phyloP scores from a whole-genome alignment of 2,113 vertebrate species.

The Hypomesus transpacificus region DNA sequence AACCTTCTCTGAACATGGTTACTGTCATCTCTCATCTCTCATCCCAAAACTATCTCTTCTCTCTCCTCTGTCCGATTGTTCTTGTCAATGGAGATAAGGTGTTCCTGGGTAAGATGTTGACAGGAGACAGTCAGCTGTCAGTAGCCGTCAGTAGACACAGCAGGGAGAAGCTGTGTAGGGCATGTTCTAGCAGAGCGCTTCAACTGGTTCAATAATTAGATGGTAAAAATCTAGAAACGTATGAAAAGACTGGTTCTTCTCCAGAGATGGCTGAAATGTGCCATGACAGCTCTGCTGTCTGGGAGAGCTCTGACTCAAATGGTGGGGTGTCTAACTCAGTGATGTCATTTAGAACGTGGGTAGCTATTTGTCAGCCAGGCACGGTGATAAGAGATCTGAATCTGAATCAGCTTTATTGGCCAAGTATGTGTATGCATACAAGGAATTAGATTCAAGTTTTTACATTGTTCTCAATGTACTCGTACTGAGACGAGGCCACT shows the following conservation, averaged over 20 bases:
- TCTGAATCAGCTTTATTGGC: not conserved
- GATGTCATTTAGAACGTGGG: not conserved
- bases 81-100: not conserved
- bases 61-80: not conserved
- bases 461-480: not conserved
- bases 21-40: constrained; percentile 15
- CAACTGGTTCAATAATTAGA: no score
- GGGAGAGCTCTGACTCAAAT: not conserved
- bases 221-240: no score
- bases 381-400: not conserved
- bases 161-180: no score
- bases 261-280: no score
- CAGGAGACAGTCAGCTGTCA: no score
- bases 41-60: not conserved
- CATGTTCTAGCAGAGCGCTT: no score
- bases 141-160: no score
- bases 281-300: no score
- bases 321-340: not conserved
- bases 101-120: no score
- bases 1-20: constrained; percentile 43
- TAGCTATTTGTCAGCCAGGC: not conserved
- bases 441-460: not conserved
- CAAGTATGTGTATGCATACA: not conserved
- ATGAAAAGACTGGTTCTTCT: no score
- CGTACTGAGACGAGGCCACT: not conserved